phyloP scores from a whole-genome alignment of 2,113 vertebrate genomes.

The Amphiprion percula region DNA sequence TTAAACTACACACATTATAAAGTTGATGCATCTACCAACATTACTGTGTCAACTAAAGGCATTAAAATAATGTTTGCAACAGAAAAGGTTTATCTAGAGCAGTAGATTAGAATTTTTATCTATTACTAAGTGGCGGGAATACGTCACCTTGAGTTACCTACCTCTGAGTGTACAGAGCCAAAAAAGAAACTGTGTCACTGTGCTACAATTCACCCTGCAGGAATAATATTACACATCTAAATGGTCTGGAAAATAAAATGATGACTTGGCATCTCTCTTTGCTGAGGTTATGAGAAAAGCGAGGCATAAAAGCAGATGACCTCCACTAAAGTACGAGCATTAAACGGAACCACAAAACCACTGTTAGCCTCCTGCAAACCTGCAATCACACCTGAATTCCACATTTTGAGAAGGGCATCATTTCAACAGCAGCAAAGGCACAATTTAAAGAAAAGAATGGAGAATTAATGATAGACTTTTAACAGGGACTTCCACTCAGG shows the following conservation, averaged over 20 bases:
- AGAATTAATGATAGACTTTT: no score
- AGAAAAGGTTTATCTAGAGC: no score
- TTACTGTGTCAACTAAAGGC: no score
- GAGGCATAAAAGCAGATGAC: constrained; percentile 17
- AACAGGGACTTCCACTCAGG: not conserved
- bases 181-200: no score
- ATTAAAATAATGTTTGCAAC: no score
- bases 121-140: no score
- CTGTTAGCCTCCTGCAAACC: not conserved
- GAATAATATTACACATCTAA: not conserved
- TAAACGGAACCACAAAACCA: not conserved
- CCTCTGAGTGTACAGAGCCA: no score
- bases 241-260: constrained; percentile 5
- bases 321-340: not conserved
- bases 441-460: not conserved
- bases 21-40: no score
- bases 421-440: not conserved
- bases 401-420: not conserved
- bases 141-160: no score
- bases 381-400: constrained; percentile 34
- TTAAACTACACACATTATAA: no score
- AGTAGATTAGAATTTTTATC: no score
- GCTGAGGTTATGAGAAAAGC: not conserved
- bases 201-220: not conserved
- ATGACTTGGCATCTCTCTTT: constrained; percentile 48